Base-by-base conservation (phyloP, 2,113 vertebrate genomes). In the Grammomys dolichurus region DNA sequence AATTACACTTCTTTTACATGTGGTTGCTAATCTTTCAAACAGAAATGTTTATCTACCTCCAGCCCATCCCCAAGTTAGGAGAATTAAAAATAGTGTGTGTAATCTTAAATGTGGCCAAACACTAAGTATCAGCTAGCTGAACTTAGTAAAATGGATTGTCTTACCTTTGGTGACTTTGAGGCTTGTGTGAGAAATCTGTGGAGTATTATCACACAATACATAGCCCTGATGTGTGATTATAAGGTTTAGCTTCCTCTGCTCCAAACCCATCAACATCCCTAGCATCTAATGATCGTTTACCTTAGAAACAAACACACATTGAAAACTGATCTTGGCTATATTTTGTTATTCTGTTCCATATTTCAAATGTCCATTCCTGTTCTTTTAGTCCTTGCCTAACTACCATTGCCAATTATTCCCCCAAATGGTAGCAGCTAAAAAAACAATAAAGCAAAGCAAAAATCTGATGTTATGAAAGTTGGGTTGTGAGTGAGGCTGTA, bases 201-300 rank as follows among this genome's bases (percentile, higher is more conserved):
- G 9, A 54, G 13, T 22, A 43, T n/a, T 54, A 7, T 48, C 14
- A 19, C 0, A 12, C 8, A 67, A 11, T 19, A 26, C 13, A 48
- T 16, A 26, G 54, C 0, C 0, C 8, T 36, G 40, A 46, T 28
- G 24, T 63, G 12, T 54, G 12, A 67, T 0, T 77, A 11, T 7
- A 80, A 77, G 63, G 16, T 24, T 2, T 14, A 46, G 26, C 17
- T 58, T 24, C 31, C 43, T 86, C 84, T 70, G 31, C 58, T 10
- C 81, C 75, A 40, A 13, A 82, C 2, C 31, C 43, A 48, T 31
- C 78, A 48, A 36, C 54, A 69, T 91, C 22, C 33, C 69, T 65
- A 51, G 1, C 19, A 36, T 89, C 73, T 81, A 58, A 87, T 46
- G 81, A 7, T 11, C 65, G 56, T 67, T 33, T 17, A 54, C 26